These are phyloP conservation scores for Ceratina japonica DNA, from an alignment of 1,140 invertebrate species.

Conservation along the genomic window DNA sequence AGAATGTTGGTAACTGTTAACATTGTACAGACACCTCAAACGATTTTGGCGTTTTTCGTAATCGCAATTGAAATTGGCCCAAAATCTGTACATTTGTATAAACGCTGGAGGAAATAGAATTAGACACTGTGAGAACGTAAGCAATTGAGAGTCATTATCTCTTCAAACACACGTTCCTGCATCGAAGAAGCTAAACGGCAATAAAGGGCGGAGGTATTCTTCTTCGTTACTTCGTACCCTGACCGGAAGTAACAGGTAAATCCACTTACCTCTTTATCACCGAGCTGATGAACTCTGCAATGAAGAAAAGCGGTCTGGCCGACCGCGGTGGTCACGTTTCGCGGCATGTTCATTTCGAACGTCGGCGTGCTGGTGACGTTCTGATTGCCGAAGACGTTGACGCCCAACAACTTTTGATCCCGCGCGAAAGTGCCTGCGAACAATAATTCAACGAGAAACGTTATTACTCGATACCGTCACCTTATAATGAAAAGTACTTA, in stretches of 20 bases:
- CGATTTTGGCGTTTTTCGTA: too few relatives aligned
- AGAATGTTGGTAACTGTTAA: too few relatives aligned
- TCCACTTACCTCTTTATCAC: conserved; percentile 90
- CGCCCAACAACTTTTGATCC: conserved; percentile 70
- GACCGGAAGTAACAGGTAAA: conserved; percentile 7
- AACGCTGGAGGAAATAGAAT: too few relatives aligned
- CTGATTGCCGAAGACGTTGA: conserved; percentile 63
- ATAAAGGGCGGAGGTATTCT: not conserved
- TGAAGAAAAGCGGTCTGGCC: conserved; percentile 91
- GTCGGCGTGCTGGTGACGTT: conserved; percentile 85
- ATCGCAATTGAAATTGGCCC: too few relatives aligned
- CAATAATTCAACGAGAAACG: conserved; percentile 41
- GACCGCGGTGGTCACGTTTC: conserved; percentile 90
- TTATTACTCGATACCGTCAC: too few relatives aligned
- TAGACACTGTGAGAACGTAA: not conserved
- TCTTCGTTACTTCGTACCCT: not conserved
- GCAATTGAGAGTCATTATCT: not conserved
- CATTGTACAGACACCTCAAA: too few relatives aligned
- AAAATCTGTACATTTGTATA: too few relatives aligned
- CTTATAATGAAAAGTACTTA: not conserved
- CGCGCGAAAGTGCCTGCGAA: conserved; percentile 72
- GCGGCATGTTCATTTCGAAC: conserved; percentile 88
- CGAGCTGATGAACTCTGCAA: conserved; percentile 89
- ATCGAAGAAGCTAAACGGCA: not conserved
- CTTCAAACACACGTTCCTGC: not conserved